These are phyloP conservation scores for Cyprinodon brontotheroides DNA, from an alignment of 2,113 vertebrate genomes.

Conservation along the genomic window DNA sequence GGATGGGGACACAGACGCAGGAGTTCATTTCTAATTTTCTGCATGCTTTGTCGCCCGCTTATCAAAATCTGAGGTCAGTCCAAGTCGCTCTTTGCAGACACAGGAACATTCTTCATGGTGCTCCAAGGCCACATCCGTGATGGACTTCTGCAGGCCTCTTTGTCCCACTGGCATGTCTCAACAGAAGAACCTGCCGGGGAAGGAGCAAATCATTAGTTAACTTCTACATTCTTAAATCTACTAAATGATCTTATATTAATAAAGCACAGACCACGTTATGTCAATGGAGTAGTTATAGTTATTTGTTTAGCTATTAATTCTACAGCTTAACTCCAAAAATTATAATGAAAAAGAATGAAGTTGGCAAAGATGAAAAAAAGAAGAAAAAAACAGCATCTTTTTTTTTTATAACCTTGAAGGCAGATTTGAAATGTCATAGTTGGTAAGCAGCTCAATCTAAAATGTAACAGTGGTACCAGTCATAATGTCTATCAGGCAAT, in stretches of 20 bases:
- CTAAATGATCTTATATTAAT: not conserved
- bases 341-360: not conserved
- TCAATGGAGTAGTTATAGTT: too few species aligned
- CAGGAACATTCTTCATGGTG: slow-evolving; percentile 97
- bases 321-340: not conserved
- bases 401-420: not conserved
- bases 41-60: slow-evolving; percentile 36
- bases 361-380: not conserved
- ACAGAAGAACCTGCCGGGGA: slow-evolving; percentile 86
- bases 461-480: not conserved
- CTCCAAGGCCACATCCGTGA: slow-evolving; percentile 93
- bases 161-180: slow-evolving; percentile 87
- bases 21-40: slow-evolving; percentile 45
- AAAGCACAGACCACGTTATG: not conserved
- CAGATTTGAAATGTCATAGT: not conserved
- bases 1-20: slow-evolving; percentile 52
- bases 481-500: too few species aligned
- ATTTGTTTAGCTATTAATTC: too few species aligned
- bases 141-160: slow-evolving; percentile 89
- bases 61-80: slow-evolving; percentile 77
- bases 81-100: slow-evolving; percentile 87
- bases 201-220: not conserved
- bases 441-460: not conserved
- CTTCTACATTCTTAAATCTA: not conserved
- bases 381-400: not conserved